Evolutionary conservation across 2,113 vertebrate species (phyloP), one percentile per base, ranked within the genome.

Genomic region (Myrmecobius fasciatus): DNA sequence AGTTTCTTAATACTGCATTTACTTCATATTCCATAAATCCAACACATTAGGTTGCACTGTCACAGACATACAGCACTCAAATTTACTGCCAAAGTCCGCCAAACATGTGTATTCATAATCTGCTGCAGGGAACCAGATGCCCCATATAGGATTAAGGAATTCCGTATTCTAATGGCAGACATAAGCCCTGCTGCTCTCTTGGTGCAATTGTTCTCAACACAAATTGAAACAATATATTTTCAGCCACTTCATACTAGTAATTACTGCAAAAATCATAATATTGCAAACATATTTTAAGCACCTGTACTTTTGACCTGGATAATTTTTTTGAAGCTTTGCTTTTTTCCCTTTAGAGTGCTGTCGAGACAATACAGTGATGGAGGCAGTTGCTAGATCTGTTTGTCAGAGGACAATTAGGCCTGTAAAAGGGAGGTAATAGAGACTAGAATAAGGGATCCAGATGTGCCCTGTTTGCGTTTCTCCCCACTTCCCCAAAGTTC

Each of bases 1-100:
- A 98, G 99, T 98, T 99, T 99, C 98, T 97, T 99, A 98, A 99
- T 98, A 97, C 98, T 96, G 98, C 97, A 98, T 98, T 98, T 98
- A 98, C 95, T 98, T 98, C 98, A 98, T 98, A 98, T 99, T 98
- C 97, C 97, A 98, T 98, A 99, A 98, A 98, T 98, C 98, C 98
- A 88, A 12, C 97, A 93, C 97, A 98, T 98, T 98, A 98, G 98
- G 98, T 98, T 97, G 97, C 97, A 98, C 98, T 98, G 98, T 98
- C 97, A 96, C 52, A 93, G 98, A 98, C 93, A 96, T 97, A 96
- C 97, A 97, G 95, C 98, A 96, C 96, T 98, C 97, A 98, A 98
- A 98, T 99, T 98, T 99, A 98, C 98, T 97, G 95, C 98, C 96
- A 95, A 92, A 90, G 97, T 98, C 96, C 97, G 98, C 97, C 98